Evolutionary conservation across 1,140 invertebrate genomes (phyloP), one percentile per base, ranked within the genome.

Genomic region (Leptopilina clavipes): DNA sequence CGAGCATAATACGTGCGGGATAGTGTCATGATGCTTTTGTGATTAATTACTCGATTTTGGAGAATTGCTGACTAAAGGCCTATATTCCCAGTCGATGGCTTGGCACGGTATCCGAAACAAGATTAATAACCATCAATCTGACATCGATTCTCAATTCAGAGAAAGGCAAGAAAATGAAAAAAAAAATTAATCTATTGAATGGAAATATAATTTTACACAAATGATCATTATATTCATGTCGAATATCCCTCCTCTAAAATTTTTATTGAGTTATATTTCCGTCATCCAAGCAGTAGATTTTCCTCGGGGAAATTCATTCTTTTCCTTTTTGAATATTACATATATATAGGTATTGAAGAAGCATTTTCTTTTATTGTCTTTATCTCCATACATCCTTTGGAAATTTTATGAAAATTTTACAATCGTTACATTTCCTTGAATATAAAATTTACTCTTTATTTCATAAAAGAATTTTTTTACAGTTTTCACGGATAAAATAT

Each of bases 11-110:
- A 37, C 31, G 52, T 71, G 17, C 6, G 52, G 45, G 40, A 75
- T 78, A 65, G 44, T 78, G n/a, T 10, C 31, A 70, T 44, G 12
- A 54, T 71, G 44, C 25, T 48, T 72, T 74, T 65, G 79, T 86
- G 85, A 86, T 86, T 86, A 86, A 85, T 86, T 84, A 81, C 80
- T 76, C 82, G 81, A 84, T 84, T 84, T 77, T 74, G 43, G 74
- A 76, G 77, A 85, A 85, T 81, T 79, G 82, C 84, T 85, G 83
- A 85, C 81, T 85, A 80, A 83, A 80, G 75, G 56, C 56, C 56
- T 31, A 31, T 31, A 31, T 65, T 65, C 3, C 5, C 56, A 65
- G 25, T 1, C 19, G 12, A 31, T 3, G 14, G 14, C 14, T 31
- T 12, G 25, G 56, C 56, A 65, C 19, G 22, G 19, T 0, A 31